Percentiles rank a stretch among this genome's conserved stretches.
Evolutionary conservation across 2,888 invertebrate genomes (phyloP).

Genomic region (Calliphora vomitoria): DNA sequence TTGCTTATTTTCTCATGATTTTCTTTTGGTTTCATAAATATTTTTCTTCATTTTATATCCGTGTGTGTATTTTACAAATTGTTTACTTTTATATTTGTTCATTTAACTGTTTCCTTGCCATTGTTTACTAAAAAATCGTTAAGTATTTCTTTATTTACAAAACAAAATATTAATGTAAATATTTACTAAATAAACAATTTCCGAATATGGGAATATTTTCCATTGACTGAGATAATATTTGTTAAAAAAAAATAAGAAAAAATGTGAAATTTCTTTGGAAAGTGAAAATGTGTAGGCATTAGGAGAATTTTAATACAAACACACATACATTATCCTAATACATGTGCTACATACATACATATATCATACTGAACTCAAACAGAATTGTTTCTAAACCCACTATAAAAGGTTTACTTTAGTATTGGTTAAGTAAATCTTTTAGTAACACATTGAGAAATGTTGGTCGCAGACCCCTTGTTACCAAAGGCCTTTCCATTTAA

Average conservation of each 20-base stretch:
- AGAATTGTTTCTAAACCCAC: too few relatives aligned
- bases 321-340: not conserved
- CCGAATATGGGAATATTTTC: not conserved
- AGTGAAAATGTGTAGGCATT: not conserved
- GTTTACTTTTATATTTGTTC: constrained; percentile 26
- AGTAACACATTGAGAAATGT: too few relatives aligned
- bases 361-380: not conserved
- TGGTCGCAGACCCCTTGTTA: too few relatives aligned
- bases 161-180: constrained; percentile 18
- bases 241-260: not conserved
- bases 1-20: not conserved
- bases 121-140: not conserved
- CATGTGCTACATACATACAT: too few relatives aligned
- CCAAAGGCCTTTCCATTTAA: too few relatives aligned
- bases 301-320: not conserved
- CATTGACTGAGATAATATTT: not conserved
- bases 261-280: not conserved
- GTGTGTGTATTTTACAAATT: not conserved
- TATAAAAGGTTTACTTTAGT: too few relatives aligned
- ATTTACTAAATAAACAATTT: constrained; percentile 29
- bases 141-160: constrained; percentile 17
- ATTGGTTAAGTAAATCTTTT: too few relatives aligned
- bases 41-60: not conserved
- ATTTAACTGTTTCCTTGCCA: constrained; percentile 32
- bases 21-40: not conserved